These are phyloP conservation scores for Triops cancriformis DNA, from an alignment of 1,140 invertebrate genomes.

Conservation along the genomic window DNA sequence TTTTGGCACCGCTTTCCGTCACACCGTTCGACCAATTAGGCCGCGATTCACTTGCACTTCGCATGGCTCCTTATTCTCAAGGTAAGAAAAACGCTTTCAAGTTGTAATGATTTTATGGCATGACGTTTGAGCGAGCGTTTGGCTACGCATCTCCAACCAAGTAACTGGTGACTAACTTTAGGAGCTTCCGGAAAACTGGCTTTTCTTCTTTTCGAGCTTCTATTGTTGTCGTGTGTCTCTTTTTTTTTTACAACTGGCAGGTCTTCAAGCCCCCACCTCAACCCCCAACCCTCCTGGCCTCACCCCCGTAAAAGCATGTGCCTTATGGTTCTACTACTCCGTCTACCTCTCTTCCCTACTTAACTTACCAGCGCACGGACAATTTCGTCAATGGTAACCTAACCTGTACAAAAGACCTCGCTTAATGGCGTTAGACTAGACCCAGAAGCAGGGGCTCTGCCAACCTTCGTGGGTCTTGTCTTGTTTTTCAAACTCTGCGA, in stretches of 20 bases:
- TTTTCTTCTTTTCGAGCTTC: background rate
- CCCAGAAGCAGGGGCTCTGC: background rate
- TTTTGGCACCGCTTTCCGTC: background rate
- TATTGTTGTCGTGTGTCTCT: background rate
- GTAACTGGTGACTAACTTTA: background rate
- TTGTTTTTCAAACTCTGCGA: background rate
- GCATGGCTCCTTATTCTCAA: background rate
- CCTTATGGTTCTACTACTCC: background rate
- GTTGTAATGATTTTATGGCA: background rate
- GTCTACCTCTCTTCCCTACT: background rate
- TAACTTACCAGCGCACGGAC: background rate
- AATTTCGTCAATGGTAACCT: constrained; percentile 1
- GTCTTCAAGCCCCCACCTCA: background rate
- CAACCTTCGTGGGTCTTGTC: background rate
- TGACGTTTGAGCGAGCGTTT: background rate
- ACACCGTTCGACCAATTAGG: constrained; percentile 9
- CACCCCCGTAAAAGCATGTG: background rate
- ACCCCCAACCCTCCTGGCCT: no score
- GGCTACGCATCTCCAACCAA: background rate
- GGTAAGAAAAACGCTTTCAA: background rate
- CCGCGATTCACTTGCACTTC: background rate
- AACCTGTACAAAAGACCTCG: constrained; percentile 1
- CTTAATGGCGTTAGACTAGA: constrained; percentile 5
- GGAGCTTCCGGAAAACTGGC: constrained; percentile 7
- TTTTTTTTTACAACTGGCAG: background rate